These are phyloP conservation scores for Hephaestus fuliginosus DNA, from an alignment of 2,797 vertebrate species.

Conservation along the genomic window DNA sequence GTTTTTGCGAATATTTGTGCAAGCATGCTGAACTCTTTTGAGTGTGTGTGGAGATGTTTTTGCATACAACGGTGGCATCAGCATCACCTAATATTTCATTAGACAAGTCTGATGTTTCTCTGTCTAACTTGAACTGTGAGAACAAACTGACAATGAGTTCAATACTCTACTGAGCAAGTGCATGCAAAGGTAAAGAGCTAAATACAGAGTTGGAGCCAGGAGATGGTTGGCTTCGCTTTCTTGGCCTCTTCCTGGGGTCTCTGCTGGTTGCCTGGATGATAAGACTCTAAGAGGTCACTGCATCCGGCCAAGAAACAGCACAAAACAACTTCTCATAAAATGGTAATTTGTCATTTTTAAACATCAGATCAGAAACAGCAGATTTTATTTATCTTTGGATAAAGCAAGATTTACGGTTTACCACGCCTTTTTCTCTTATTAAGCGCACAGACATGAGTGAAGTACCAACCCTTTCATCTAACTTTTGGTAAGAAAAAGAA, in stretches of 20 bases:
- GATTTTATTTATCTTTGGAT: no score
- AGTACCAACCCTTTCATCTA: background rate
- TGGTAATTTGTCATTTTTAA: background rate
- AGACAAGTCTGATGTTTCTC: conserved; percentile 13
- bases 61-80: background rate
- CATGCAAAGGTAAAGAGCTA: background rate
- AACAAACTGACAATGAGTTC: background rate
- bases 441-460: background rate
- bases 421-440: no score
- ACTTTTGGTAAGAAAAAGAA: background rate
- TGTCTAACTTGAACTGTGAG: background rate
- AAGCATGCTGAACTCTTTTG: conserved; percentile 6
- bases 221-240: background rate
- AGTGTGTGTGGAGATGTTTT: conserved; percentile 11
- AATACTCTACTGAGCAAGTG: background rate
- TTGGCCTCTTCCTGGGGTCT: background rate
- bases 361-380: no score
- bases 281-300: background rate
- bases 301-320: background rate
- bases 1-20: conserved; percentile 18
- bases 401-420: no score
- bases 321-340: background rate
- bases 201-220: no score
- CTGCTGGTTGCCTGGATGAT: background rate
- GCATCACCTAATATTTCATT: conserved; percentile 15